phyloP scores from a whole-genome alignment of 1,140 invertebrate genomes.

The Drosophila willistoni region DNA sequence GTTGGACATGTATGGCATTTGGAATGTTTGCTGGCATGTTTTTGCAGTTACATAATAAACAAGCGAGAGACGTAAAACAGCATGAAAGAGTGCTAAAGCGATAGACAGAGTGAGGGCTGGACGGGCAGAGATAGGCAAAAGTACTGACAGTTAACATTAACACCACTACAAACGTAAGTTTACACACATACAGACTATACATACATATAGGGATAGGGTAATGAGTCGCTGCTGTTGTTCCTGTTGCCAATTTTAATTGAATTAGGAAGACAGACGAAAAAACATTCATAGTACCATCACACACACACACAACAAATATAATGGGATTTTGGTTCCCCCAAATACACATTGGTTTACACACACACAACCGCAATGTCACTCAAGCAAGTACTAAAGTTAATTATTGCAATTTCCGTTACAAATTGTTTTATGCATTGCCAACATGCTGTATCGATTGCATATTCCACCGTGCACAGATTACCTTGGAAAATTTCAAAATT shows the following conservation, averaged over 20 bases:
- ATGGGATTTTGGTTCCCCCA: constrained; percentile 1
- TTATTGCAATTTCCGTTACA: constrained; percentile 79
- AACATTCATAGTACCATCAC: constrained; percentile 15
- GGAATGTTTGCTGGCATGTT: constrained; percentile 50
- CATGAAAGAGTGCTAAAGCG: not conserved
- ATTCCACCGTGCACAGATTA: not conserved
- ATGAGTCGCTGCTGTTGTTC: constrained; percentile 46
- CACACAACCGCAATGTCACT: constrained; percentile 63
- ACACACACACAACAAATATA: not conserved
- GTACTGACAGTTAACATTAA: constrained; percentile 80
- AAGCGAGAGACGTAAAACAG: constrained; percentile 34
- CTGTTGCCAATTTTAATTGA: constrained; percentile 76
- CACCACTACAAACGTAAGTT: constrained; percentile 75
- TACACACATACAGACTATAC: constrained; percentile 38
- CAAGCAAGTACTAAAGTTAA: constrained; percentile 81
- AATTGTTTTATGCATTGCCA: constrained; percentile 80
- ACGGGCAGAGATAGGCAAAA: constrained; percentile 41
- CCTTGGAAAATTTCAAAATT: not conserved
- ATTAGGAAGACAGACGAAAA: constrained; percentile 60
- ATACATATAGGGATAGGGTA: constrained; percentile 48
- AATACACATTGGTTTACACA: not conserved
- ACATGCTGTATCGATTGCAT: constrained; percentile 48
- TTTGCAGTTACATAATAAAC: constrained; percentile 78
- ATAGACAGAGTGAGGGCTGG: not conserved
- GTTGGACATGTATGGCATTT: constrained; percentile 5